phyloP scores from a whole-genome alignment of 2,113 vertebrate genomes.

The Corvus hawaiiensis region DNA sequence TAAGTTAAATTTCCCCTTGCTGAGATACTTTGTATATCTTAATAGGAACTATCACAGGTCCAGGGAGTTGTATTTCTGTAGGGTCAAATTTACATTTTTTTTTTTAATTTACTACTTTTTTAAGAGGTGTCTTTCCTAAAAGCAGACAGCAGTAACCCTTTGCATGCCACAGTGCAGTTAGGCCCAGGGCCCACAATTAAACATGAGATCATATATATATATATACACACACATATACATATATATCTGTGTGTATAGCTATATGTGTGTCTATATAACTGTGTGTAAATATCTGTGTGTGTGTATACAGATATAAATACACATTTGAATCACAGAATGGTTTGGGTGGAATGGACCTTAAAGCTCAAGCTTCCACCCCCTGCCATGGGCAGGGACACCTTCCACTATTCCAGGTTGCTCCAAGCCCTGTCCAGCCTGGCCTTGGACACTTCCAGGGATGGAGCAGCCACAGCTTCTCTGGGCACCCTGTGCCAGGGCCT shows the following conservation, averaged over 20 bases:
- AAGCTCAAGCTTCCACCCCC: background rate
- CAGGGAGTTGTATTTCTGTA: background rate
- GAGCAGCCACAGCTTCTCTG: background rate
- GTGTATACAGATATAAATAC: background rate
- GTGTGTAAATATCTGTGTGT: background rate
- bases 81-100: background rate
- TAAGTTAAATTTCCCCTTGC: conserved; percentile 8
- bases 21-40: conserved; percentile 13
- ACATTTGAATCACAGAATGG: background rate
- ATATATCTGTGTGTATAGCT: background rate
- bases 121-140: background rate
- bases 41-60: background rate
- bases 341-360: background rate
- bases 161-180: background rate
- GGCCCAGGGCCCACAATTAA: background rate
- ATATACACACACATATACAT: no score
- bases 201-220: rapidly evolving
- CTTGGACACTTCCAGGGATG: background rate
- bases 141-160: background rate
- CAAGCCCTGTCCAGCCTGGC: rapidly evolving
- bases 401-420: background rate
- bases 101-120: background rate
- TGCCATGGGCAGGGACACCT: background rate
- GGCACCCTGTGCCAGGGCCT: background rate
- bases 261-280: rapidly evolving